A percentile compares a stretch with the other conserved stretches of the same genome.
Conservation (phyloP, 2,113 vertebrate species). For the Polypterus bichir region DNA sequence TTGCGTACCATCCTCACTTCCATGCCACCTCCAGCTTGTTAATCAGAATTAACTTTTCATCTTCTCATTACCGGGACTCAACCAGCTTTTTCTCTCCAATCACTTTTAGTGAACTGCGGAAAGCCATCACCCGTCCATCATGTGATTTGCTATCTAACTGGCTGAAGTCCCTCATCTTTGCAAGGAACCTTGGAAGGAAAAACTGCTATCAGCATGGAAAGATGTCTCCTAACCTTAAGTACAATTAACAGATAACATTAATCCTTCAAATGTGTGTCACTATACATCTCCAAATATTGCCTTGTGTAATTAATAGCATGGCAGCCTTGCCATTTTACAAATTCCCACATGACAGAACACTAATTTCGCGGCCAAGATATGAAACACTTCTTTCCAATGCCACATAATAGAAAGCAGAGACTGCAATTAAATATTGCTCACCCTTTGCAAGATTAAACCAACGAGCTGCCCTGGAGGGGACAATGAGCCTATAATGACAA, state of each 20-base stretch:
- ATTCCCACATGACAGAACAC: constrained; percentile 33
- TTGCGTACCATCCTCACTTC: too few species aligned
- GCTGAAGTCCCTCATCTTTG: too few species aligned
- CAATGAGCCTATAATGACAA: constrained; percentile 27
- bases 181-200: background rate
- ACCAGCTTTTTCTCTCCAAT: too few species aligned
- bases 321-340: constrained; percentile 26
- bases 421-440: constrained; percentile 47
- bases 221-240: constrained; percentile 13
- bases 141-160: too few species aligned
- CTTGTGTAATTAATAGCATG: constrained; percentile 37
- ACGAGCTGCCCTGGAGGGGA: constrained; percentile 24
- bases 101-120: too few species aligned
- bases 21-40: too few species aligned
- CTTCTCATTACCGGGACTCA: too few species aligned
- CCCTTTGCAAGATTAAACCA: constrained; percentile 37
- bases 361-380: constrained; percentile 39
- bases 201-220: constrained; percentile 28
- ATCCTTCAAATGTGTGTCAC: constrained; percentile 31
- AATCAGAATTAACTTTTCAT: too few species aligned
- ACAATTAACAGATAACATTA: constrained; percentile 26
- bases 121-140: too few species aligned
- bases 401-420: constrained; percentile 37
- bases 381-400: constrained; percentile 40
- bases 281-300: constrained; percentile 23